Evolutionary conservation across 2,797 vertebrate genomes (phyloP), one percentile per base, ranked within the genome.

Genomic region (Aplochiton taeniatus): DNA sequence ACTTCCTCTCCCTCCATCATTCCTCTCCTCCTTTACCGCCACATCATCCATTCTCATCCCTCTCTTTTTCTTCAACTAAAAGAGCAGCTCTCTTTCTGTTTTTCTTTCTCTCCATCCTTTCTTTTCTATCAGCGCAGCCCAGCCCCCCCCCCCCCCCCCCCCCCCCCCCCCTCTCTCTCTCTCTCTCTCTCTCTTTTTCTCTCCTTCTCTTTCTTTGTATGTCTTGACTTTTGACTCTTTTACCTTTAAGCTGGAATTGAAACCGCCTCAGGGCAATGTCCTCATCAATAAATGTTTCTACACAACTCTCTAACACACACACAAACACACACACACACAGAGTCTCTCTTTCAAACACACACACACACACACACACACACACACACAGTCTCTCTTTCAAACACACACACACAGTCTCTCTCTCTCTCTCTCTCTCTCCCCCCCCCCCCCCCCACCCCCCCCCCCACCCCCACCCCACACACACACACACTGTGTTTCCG

Each of bases 401-500:
- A 17, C 42, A 52, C 16, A 73, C 53, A 69, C 55, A 60, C 51
- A 49, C 45, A 13, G 51, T 69, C 55, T 58, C 59, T 45, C 20
- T 5, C 61, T 8, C 5, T 49, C 51, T 51, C 50, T 41, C 44
- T 47, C 61, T 60, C 63, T 50, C 20, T 13, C 45, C 63, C 54
- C 20, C 13, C 45, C 13, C 9, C 31, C 8, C 7, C 13, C 44
- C 51, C 55, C 11, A 31, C 19, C 4, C 43, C 66, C 60, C 51
- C 64, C 54, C 56, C 66, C 19, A 17, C 61, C 19, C 54, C 55
- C 13, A 59, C 61, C 61, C 13, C 50, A 44, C 50, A 45, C 50
- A 45, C 43, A 19, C 43, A 64, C 41, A 47, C 41, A 54, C 16
- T 13, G 42, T 43, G 9, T n/a, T 54, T 11, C 31, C 46, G 92